phyloP scores from a whole-genome alignment of 2,888 invertebrate genomes.

The Amphimallon solstitiale region DNA sequence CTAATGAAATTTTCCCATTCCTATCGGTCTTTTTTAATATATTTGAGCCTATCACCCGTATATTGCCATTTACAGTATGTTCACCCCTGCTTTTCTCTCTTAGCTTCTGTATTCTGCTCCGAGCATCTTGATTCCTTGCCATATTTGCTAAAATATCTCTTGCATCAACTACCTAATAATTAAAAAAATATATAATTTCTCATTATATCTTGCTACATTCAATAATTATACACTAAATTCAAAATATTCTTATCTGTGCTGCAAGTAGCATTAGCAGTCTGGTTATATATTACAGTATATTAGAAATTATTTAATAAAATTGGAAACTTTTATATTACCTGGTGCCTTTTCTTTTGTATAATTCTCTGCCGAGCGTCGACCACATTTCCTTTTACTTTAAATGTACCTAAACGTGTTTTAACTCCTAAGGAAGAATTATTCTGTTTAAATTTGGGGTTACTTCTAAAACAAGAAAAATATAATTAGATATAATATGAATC shows the following conservation, averaged over 20 bases:
- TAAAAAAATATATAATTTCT: too few relatives aligned
- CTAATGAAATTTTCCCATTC: constrained; percentile 66
- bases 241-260: too few relatives aligned
- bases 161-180: constrained; percentile 69
- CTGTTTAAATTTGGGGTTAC: constrained; percentile 14
- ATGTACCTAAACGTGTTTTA: constrained; percentile 35
- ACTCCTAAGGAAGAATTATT: constrained; percentile 7
- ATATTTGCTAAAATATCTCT: constrained; percentile 81
- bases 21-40: constrained; percentile 66
- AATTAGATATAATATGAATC: constrained; percentile 2
- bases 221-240: too few relatives aligned
- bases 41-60: constrained; percentile 61
- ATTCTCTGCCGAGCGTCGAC: constrained; percentile 82
- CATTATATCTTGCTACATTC: too few relatives aligned
- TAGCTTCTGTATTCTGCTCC: constrained; percentile 75
- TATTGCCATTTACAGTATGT: constrained; percentile 54
- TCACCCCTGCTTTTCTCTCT: constrained; percentile 64
- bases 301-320: too few relatives aligned
- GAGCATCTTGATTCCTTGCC: constrained; percentile 79
- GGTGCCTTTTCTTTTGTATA: constrained; percentile 79
- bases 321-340: constrained; percentile 63
- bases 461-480: background rate
- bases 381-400: constrained; percentile 41
- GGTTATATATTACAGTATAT: too few relatives aligned
- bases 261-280: too few relatives aligned